phyloP scores from a whole-genome alignment of 1,140 invertebrate genomes.

The Oreohelix idahoensis region DNA sequence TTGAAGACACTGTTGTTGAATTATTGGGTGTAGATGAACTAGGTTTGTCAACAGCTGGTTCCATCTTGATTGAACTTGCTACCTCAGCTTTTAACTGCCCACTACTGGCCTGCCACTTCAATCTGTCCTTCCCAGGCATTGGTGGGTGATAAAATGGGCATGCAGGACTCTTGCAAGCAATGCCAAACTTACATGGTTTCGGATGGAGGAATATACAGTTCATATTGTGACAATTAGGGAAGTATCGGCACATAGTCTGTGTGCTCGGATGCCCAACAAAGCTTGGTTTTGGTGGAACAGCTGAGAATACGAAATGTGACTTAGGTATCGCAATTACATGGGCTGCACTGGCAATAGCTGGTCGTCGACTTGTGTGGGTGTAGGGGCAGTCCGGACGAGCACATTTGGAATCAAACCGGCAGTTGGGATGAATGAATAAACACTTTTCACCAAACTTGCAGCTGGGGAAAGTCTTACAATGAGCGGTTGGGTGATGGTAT shows the following conservation, averaged over 20 bases:
- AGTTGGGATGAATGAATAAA: constrained; percentile 91
- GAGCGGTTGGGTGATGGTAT: constrained; percentile 79
- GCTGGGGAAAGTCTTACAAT: constrained; percentile 84
- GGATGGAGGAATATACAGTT: constrained; percentile 75
- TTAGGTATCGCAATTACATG: constrained; percentile 43
- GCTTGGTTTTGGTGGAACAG: constrained; percentile 18
- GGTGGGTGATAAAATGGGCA: constrained; percentile 58
- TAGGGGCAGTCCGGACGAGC: constrained; percentile 88
- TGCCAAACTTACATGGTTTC: constrained; percentile 70
- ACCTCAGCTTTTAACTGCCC: background rate
- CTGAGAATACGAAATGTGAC: constrained; percentile 23
- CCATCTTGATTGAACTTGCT: background rate
- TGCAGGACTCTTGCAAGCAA: constrained; percentile 58
- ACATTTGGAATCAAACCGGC: constrained; percentile 90
- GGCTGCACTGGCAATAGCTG: constrained; percentile 48
- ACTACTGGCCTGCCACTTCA: constrained; percentile 53
- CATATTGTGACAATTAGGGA: constrained; percentile 73
- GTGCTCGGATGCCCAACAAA: background rate
- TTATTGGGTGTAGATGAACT: background rate
- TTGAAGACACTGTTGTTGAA: constrained; percentile 25
- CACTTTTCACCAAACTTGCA: constrained; percentile 92
- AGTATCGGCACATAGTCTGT: constrained; percentile 71
- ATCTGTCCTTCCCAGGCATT: constrained; percentile 50
- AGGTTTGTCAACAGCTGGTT: background rate
- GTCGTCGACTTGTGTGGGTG: constrained; percentile 78